These are phyloP conservation scores for Halictus rubicundus DNA, from an alignment of 1,140 invertebrate genomes.

Conservation along the genomic window DNA sequence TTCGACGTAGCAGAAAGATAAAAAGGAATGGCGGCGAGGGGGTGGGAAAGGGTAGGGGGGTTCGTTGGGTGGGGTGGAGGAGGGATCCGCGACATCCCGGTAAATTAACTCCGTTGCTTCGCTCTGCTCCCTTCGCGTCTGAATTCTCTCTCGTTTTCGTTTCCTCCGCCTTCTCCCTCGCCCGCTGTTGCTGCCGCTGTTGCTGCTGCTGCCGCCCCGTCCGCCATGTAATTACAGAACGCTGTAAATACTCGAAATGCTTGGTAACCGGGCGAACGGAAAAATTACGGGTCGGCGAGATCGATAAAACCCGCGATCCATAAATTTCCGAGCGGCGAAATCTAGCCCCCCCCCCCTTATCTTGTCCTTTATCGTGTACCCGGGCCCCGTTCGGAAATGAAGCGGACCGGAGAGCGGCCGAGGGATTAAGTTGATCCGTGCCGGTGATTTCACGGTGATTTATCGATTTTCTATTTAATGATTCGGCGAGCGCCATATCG, in stretches of 20 bases:
- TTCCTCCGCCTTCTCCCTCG: not conserved
- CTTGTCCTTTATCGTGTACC: conserved; percentile 44
- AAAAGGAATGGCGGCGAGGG: conserved; percentile 49
- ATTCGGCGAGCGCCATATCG: not conserved
- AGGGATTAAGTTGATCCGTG: conserved; percentile 10
- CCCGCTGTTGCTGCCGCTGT: too few relatives aligned
- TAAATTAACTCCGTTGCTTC: conserved; percentile 62
- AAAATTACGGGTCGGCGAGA: conserved; percentile 32
- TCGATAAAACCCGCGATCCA: conserved; percentile 44
- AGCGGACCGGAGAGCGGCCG: not conserved
- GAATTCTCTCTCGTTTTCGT: conserved; percentile 33
- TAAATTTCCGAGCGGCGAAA: conserved; percentile 34
- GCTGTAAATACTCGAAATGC: conserved; percentile 51
- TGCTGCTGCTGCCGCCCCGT: too few relatives aligned
- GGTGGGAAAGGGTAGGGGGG: not conserved
- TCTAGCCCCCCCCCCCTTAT: conserved; percentile 27
- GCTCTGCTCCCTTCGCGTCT: conserved; percentile 54
- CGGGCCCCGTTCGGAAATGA: conserved; percentile 15
- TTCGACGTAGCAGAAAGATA: conserved; percentile 64
- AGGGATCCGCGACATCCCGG: conserved; percentile 62
- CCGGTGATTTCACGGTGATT: conserved; percentile 20
- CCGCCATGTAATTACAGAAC: conserved; percentile 45
- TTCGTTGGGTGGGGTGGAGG: not conserved
- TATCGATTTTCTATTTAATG: conserved; percentile 19
- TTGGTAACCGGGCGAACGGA: conserved; percentile 20